Evolutionary conservation across 2,113 vertebrate species (phyloP).

Genomic region (Anhinga anhinga): DNA sequence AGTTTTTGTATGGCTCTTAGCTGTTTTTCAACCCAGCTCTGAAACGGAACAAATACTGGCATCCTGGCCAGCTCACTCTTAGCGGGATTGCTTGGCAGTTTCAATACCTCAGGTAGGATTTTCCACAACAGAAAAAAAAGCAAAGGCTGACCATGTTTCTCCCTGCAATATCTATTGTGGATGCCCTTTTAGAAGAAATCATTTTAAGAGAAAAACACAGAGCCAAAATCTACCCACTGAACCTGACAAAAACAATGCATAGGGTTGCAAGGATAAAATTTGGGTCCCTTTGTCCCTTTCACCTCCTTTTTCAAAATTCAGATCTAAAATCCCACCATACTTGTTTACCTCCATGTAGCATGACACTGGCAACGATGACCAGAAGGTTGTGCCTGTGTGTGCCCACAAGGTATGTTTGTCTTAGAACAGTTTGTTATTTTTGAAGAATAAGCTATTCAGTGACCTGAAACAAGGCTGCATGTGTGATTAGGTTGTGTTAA

Average conservation of each 20-base stretch:
- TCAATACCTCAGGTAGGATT: background rate
- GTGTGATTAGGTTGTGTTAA: background rate
- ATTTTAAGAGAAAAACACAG: background rate
- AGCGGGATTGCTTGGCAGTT: background rate
- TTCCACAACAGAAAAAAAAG: background rate
- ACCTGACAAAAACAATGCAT: background rate
- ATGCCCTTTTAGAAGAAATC: background rate
- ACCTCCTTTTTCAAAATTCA: background rate
- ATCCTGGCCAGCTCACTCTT: background rate
- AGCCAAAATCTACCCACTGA: background rate
- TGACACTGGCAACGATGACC: background rate
- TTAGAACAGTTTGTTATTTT: background rate
- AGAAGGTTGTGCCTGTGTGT: fast-evolving
- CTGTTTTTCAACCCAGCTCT: background rate
- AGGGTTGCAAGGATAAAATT: background rate
- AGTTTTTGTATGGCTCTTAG: background rate
- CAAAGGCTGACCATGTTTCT: background rate
- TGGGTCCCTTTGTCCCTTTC: background rate
- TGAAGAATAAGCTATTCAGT: background rate
- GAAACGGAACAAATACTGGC: background rate
- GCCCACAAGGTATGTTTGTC: background rate
- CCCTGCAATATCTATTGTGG: background rate
- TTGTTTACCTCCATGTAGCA: no score
- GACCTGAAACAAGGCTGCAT: background rate
- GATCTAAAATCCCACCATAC: background rate